These are phyloP conservation scores for Myzus persicae DNA, from an alignment of 1,140 invertebrate genomes.

Conservation along the genomic window DNA sequence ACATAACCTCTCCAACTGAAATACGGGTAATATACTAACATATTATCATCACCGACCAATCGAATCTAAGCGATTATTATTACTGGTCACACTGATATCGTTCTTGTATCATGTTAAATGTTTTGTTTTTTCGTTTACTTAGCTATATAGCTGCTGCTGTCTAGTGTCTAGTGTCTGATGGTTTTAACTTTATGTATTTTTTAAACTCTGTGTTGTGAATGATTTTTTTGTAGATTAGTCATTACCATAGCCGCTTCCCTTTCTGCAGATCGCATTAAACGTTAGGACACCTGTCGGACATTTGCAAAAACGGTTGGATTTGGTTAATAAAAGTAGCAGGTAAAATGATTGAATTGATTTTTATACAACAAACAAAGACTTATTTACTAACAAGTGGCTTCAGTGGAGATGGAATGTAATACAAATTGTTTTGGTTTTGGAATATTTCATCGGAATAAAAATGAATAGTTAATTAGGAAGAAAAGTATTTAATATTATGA, in stretches of 20 bases:
- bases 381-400: slow-evolving; percentile 34
- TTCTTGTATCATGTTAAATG: slow-evolving; percentile 44
- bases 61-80: background rate
- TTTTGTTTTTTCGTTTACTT: slow-evolving; percentile 42
- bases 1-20: background rate
- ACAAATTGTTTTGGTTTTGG: background rate
- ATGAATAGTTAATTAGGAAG: background rate
- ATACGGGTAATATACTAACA: background rate
- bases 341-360: background rate
- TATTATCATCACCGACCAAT: background rate
- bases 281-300: slow-evolving; percentile 1
- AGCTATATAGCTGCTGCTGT: slow-evolving; percentile 21
- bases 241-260: background rate
- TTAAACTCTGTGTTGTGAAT: slow-evolving; percentile 28
- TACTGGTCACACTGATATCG: slow-evolving; percentile 30
- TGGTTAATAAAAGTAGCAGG: slow-evolving; percentile 10
- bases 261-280: background rate
- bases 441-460: background rate
- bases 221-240: slow-evolving; percentile 44
- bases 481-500: background rate
- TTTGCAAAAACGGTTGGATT: background rate
- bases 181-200: background rate
- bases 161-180: slow-evolving; percentile 3
- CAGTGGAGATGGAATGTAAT: background rate
- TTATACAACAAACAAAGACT: background rate